Evolutionary conservation across 2,888 invertebrate species (phyloP), one percentile per base, ranked within the genome.

Genomic region (Aleiodes testaceus): DNA sequence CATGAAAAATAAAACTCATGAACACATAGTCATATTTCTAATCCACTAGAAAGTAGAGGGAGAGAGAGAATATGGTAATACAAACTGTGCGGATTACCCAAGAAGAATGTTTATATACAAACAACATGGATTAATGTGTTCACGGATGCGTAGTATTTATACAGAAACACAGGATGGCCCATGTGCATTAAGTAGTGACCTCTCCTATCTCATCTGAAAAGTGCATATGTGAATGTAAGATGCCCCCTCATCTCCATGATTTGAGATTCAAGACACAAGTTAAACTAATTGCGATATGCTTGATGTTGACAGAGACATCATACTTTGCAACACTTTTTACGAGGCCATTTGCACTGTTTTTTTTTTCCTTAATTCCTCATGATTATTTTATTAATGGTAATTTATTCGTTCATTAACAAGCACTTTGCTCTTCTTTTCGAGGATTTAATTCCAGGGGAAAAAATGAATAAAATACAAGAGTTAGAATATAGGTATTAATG

Each of bases 81-180:
- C 36, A 36, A 36, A 36, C 36, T 36, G 26, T 26, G 36, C 36
- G 36, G 36, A 53, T 53, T 53, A 53, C 26, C 53, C n/a, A 53
- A 30, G 45, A 14, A 53, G 53, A 22, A 53, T 12, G 30, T 53
- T 22, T 53, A 30, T 53, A 30, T 53, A 53, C 53, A 53, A 53
- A 30, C 53, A n/a, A 26, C 53, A 36, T 36, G 53, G 53, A 53
- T 53, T 53, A 53, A 53, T 53, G 53, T 53, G 53, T 53, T 53
- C 53, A 53, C 53, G 53, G 53, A 53, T 53, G 53, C 53, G 30
- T 36, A 53, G 53, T 53, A 53, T 53, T 53, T 53, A 53, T 53
- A 26, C 53, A 36, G 36, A 36, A 53, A 22, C 22, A 53, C 22
- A 7, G 22, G 14, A 26, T 22, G 22, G 53, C n/a, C 22, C 53